These are phyloP conservation scores for Venturia canescens DNA, from an alignment of 1,140 invertebrate genomes.

Conservation along the genomic window DNA sequence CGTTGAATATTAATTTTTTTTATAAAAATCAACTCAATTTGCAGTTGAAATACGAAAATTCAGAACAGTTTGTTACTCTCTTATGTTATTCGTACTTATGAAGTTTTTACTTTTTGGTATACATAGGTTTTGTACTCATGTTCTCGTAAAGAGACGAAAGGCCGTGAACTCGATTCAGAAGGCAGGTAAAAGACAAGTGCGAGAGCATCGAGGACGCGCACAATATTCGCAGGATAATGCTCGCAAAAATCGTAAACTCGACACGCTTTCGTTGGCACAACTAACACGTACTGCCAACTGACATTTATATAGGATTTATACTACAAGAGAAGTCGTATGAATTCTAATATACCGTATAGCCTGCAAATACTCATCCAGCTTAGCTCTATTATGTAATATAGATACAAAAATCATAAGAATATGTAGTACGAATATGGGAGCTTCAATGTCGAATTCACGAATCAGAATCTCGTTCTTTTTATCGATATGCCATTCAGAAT, in stretches of 20 bases:
- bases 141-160: conserved; percentile 6
- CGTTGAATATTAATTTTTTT: too few relatives aligned
- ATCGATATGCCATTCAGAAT: neutral
- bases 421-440: neutral
- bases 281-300: conserved; percentile 24
- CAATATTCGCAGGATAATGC: conserved; percentile 14
- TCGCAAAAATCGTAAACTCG: conserved; percentile 38
- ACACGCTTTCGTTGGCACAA: conserved; percentile 30
- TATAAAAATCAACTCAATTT: too few relatives aligned
- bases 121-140: neutral
- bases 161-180: conserved; percentile 5
- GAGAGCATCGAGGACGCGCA: neutral
- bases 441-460: neutral
- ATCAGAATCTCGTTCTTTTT: neutral
- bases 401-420: neutral
- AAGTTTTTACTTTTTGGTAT: neutral
- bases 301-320: conserved; percentile 42
- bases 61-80: too few relatives aligned
- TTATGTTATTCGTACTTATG: neutral
- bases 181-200: neutral
- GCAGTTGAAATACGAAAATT: too few relatives aligned
- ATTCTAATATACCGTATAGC: conserved; percentile 25
- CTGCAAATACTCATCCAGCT: neutral
- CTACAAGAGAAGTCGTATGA: conserved; percentile 34
- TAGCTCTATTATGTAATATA: neutral